Percentiles rank a stretch among this genome's conserved stretches.
phyloP scores from a whole-genome alignment of 2,888 invertebrate species.

The Tuberolachnus salignus region DNA sequence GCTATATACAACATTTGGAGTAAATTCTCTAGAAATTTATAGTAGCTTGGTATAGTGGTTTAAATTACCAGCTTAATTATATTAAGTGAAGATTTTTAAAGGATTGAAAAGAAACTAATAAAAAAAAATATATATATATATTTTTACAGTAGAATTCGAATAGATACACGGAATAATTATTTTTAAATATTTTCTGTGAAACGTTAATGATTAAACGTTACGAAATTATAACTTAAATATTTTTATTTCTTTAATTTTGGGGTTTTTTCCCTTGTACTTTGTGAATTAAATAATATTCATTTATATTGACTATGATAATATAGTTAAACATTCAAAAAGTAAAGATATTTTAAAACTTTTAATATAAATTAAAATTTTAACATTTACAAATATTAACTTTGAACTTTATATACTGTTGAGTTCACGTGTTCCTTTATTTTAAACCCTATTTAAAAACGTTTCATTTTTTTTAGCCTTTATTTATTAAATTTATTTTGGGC shows the following conservation, averaged over 20 bases:
- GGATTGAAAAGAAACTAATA: too few species aligned
- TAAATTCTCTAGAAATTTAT: not conserved
- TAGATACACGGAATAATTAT: not conserved
- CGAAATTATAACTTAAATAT: not conserved
- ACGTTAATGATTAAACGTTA: not conserved
- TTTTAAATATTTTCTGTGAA: not conserved
- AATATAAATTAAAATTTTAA: slow-evolving; percentile 17
- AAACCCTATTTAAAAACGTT: not conserved
- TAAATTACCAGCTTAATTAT: not conserved
- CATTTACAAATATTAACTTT: slow-evolving; percentile 34
- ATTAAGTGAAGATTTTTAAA: too few species aligned
- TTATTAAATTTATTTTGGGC: not conserved
- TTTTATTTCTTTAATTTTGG: slow-evolving; percentile 1
- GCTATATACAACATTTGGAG: not conserved
- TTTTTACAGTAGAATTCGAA: too few species aligned
- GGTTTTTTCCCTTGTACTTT: not conserved
- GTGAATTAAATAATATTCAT: slow-evolving; percentile 7
- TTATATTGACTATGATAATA: not conserved
- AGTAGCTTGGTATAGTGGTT: not conserved
- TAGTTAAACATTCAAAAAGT: slow-evolving; percentile 27
- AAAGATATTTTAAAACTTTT: slow-evolving; percentile 32
- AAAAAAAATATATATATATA: too few species aligned
- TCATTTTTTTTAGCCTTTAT: not conserved
- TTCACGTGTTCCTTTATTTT: not conserved
- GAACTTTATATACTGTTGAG: slow-evolving; percentile 4